phyloP scores from a whole-genome alignment of 2,113 vertebrate genomes.

The Dolichallabes microphthalmus region DNA sequence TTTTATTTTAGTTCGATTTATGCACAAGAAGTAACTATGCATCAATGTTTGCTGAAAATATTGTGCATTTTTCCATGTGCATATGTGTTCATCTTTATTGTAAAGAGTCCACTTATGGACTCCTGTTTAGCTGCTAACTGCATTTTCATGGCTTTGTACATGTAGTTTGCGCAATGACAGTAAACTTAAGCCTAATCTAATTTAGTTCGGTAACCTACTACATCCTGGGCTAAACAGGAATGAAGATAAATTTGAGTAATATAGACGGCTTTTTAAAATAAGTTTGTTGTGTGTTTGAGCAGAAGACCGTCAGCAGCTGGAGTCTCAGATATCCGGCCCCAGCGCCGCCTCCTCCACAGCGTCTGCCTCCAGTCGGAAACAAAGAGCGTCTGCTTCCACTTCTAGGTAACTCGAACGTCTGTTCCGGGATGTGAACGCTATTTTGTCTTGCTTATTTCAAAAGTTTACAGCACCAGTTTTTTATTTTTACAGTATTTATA shows the following conservation, averaged over 20 bases:
- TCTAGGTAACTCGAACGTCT: slow-evolving; percentile 29
- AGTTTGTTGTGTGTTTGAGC: not conserved
- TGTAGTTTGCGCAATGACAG: too few relatives aligned
- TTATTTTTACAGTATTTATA: too few relatives aligned
- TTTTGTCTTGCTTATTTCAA: not conserved
- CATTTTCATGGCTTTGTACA: too few relatives aligned
- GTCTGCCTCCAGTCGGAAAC: slow-evolving; percentile 38
- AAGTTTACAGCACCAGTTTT: too few relatives aligned
- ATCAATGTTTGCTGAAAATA: too few relatives aligned
- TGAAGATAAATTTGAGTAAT: not conserved
- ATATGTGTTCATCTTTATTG: too few relatives aligned
- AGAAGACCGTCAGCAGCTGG: slow-evolving; percentile 67
- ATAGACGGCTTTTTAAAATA: not conserved
- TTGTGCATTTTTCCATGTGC: too few relatives aligned
- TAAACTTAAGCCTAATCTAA: too few relatives aligned
- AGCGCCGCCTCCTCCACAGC: slow-evolving; percentile 38
- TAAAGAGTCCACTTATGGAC: too few relatives aligned
- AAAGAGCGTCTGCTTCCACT: slow-evolving; percentile 31
- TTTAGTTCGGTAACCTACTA: not conserved
- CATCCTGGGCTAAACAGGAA: not conserved
- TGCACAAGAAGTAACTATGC: too few relatives aligned
- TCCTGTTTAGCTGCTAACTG: too few relatives aligned
- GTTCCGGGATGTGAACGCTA: not conserved
- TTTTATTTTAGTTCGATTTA: too few relatives aligned
- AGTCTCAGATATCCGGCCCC: slow-evolving; percentile 56